Percentiles rank a stretch among this genome's conserved stretches.
Conservation (phyloP, 2,797 vertebrate genomes). For the Nothura maculosa region DNA sequence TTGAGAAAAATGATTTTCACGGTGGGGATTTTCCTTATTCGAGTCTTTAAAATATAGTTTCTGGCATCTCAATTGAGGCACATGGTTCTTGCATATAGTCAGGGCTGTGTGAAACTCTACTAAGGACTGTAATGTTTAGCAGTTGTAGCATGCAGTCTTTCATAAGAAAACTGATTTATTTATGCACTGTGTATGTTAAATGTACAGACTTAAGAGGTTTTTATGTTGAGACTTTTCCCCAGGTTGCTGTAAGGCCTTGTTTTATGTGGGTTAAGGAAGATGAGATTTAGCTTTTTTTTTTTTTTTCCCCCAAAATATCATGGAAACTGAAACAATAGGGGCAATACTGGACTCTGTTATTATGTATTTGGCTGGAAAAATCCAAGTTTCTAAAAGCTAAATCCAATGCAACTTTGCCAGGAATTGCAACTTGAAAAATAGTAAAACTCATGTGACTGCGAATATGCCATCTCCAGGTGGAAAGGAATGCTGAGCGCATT, state of each 20-base stretch:
- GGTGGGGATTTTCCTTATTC: no score
- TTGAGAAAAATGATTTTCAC: not conserved
- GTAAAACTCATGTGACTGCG: not conserved
- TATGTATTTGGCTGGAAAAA: conserved; percentile 48
- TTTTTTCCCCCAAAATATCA: not conserved
- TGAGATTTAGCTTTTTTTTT: not conserved
- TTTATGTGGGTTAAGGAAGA: not conserved
- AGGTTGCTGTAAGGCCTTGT: not conserved
- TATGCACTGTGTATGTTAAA: no score
- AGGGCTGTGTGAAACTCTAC: not conserved
- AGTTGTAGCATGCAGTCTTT: not conserved
- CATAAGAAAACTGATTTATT: not conserved
- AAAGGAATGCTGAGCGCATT: not conserved
- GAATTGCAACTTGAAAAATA: conserved; percentile 41
- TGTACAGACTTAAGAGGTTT: not conserved
- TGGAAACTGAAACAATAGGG: not conserved
- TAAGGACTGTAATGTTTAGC: not conserved
- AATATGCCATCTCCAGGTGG: conserved; percentile 11
- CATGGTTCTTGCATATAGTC: not conserved
- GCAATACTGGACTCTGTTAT: not conserved
- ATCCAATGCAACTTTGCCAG: conserved; percentile 35
- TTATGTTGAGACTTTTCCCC: not conserved
- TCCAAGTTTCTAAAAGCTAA: conserved; percentile 13
- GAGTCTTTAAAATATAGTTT: not conserved
- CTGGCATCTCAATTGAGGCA: not conserved